Conservation (phyloP, 37 sponge, comb jelly and placozoan species). For the Dysidea cf. avara region DNA sequence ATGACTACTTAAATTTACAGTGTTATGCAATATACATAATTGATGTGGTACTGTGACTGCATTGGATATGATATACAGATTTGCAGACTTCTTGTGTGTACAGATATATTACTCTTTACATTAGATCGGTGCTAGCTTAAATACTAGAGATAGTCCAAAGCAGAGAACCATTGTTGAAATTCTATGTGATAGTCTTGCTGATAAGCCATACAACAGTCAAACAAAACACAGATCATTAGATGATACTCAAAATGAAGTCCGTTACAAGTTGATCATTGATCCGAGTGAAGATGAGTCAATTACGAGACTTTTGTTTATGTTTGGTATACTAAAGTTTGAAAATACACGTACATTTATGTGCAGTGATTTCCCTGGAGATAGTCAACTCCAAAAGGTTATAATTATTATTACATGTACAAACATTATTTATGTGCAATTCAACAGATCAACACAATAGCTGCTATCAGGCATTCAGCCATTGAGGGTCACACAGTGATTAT, state of each 20-base stretch:
- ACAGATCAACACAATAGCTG: constrained; percentile 82
- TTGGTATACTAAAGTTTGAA: constrained; percentile 51
- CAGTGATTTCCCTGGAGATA: constrained; percentile 83
- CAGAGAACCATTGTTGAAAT: constrained; percentile 48
- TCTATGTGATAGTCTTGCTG: constrained; percentile 57
- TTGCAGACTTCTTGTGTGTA: too few relatives aligned
- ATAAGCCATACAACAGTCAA: constrained; percentile 34
- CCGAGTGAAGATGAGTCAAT: constrained; percentile 78
- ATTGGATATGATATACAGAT: too few relatives aligned
- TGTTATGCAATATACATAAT: too few relatives aligned
- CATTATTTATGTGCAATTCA: too few relatives aligned
- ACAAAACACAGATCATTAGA: constrained; percentile 21
- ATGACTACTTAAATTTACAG: too few relatives aligned
- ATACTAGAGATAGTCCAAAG: too few relatives aligned
- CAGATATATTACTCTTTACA: not conserved
- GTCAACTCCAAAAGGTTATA: constrained; percentile 66
- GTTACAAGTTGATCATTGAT: constrained; percentile 87
- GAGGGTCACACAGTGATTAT: constrained; percentile 84
- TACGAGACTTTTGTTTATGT: constrained; percentile 63
- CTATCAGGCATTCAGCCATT: constrained; percentile 81
- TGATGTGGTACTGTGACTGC: not conserved
- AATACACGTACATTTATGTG: constrained; percentile 62
- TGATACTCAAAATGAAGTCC: constrained; percentile 57
- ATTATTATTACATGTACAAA: too few relatives aligned
- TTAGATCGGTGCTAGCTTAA: not conserved